phyloP scores from a whole-genome alignment of 2,113 vertebrate genomes.

The Pygoscelis antarcticus region DNA sequence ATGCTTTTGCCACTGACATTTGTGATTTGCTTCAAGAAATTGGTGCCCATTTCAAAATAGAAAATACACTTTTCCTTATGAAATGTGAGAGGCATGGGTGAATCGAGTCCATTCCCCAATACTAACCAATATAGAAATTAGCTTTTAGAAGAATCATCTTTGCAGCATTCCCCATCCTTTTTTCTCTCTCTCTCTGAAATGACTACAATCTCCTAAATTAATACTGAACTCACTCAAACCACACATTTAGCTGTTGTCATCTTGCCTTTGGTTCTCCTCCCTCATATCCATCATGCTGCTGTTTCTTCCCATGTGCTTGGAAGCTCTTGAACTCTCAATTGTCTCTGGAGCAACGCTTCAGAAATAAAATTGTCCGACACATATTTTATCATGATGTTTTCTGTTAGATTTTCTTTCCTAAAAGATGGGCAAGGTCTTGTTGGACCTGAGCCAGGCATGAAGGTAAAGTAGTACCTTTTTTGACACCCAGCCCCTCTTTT shows the following conservation, averaged over 20 bases:
- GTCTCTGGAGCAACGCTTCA: background rate
- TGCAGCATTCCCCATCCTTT: background rate
- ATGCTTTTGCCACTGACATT: background rate
- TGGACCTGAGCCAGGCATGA: background rate
- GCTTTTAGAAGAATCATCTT: conserved; percentile 1
- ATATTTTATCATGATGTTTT: background rate
- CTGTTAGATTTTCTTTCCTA: background rate
- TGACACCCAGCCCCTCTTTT: background rate
- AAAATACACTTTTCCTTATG: background rate
- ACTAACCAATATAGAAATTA: conserved; percentile 10
- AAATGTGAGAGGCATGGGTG: background rate
- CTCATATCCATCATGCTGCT: background rate
- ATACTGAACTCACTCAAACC: conserved; percentile 27
- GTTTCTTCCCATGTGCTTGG: background rate
- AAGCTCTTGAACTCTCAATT: background rate
- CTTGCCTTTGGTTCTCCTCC: background rate
- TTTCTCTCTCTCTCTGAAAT: conserved; percentile 2
- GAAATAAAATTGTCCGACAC: background rate
- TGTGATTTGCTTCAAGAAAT: background rate
- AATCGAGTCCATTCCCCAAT: background rate
- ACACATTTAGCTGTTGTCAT: conserved; percentile 13
- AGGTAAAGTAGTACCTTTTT: background rate
- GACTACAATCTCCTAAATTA: conserved; percentile 34
- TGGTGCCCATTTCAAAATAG: background rate
- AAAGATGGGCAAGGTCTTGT: background rate